These are phyloP conservation scores for Meloidogyne floridensis DNA, from an alignment of 1,140 invertebrate species.

Conservation along the genomic window DNA sequence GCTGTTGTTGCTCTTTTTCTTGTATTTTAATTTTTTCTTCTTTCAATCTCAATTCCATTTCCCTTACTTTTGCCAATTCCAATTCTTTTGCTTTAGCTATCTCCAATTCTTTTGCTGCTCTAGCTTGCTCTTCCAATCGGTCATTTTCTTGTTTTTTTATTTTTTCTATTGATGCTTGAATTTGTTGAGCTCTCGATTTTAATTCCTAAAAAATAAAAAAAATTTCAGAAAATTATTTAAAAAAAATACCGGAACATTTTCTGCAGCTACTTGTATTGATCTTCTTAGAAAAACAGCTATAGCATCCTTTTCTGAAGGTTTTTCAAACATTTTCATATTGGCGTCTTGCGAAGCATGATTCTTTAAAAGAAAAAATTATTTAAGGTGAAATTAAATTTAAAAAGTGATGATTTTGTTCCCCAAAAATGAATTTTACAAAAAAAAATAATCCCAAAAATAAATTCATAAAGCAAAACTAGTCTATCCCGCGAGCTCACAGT, in stretches of 20 bases:
- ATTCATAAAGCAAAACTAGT: constrained; percentile 3
- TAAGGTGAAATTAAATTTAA: too few relatives aligned
- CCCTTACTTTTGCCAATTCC: not conserved
- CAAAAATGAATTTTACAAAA: not conserved
- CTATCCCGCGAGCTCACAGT: too few relatives aligned
- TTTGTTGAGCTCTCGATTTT: constrained; percentile 34
- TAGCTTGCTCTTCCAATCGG: constrained; percentile 21
- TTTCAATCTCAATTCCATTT: not conserved
- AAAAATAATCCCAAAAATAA: not conserved
- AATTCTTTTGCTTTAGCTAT: constrained; percentile 23
- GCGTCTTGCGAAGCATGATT: constrained; percentile 15
- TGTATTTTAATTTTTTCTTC: not conserved
- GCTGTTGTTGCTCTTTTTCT: not conserved
- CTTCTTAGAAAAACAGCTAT: constrained; percentile 35
- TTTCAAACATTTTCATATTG: not conserved
- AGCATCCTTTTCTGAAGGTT: not conserved
- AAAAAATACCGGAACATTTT: constrained; percentile 22
- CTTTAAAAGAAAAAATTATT: constrained; percentile 1
- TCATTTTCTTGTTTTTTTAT: constrained; percentile 5
- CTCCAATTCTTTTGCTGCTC: not conserved
- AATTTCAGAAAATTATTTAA: too few relatives aligned
- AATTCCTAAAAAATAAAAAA: constrained; percentile 28
- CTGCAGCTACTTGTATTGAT: constrained; percentile 26
- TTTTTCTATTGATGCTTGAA: constrained; percentile 35
- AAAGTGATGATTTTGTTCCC: too few relatives aligned